Evolutionary conservation across 2,797 vertebrate species (phyloP).

Genomic region (Megaceryle alcyon): DNA sequence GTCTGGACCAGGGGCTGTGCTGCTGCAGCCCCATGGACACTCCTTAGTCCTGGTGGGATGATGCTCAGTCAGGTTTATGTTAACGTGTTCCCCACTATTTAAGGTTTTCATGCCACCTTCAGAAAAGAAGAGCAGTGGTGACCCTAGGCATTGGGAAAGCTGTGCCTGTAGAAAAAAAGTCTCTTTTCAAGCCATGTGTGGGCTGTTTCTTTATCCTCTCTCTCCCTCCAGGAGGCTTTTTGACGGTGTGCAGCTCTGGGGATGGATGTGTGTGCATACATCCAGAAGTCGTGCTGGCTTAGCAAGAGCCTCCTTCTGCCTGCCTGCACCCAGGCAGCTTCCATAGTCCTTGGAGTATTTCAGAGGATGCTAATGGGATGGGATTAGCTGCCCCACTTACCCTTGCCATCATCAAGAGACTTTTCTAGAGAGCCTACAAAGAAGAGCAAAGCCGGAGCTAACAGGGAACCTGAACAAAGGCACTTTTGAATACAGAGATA

Average conservation of each 20-base stretch:
- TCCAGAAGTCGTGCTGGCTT: neutral
- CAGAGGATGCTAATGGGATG: constrained; percentile 23
- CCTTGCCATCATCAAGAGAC: constrained; percentile 1
- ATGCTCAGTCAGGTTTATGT: neutral
- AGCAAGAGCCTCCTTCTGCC: neutral
- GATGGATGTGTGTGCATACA: neutral
- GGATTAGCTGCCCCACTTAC: constrained; percentile 25
- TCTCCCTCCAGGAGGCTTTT: neutral
- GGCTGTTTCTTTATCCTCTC: constrained; percentile 2
- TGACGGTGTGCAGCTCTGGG: neutral
- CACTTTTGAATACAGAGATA: neutral
- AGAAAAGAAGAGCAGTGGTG: neutral
- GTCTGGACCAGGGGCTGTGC: neutral
- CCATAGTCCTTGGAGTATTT: neutral
- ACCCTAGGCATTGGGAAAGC: neutral
- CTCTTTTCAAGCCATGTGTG: neutral
- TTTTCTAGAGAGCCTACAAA: constrained; percentile 27
- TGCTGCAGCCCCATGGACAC: neutral
- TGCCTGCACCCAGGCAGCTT: neutral
- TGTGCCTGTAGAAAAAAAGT: neutral
- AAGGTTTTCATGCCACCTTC: neutral
- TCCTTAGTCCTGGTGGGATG: neutral
- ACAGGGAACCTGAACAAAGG: constrained; percentile 17
- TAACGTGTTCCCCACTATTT: fast-evolving
- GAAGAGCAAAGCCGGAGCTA: neutral